phyloP scores from a whole-genome alignment of 2,113 vertebrate species.

The Rhea pennata region DNA sequence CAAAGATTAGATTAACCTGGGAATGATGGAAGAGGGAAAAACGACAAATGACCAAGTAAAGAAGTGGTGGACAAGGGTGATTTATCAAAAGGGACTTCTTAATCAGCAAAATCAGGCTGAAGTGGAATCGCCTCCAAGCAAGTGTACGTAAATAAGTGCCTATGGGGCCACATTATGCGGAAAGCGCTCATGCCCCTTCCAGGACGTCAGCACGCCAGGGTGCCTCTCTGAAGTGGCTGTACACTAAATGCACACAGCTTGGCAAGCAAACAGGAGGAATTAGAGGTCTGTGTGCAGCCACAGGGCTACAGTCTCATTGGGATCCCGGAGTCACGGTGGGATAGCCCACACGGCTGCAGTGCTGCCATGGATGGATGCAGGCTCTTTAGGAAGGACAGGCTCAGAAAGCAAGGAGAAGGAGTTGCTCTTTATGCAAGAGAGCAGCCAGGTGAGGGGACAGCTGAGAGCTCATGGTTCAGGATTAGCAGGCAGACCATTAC shows the following conservation, averaged over 20 bases:
- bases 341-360: background rate
- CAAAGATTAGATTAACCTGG: background rate
- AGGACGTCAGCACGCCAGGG: no score
- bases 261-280: background rate
- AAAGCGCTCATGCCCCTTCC: no score
- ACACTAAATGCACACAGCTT: background rate
- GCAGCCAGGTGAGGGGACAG: background rate
- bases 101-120: no score
- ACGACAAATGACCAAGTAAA: no score
- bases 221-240: background rate
- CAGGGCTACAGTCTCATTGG: background rate
- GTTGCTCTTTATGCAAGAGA: background rate
- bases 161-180: no score
- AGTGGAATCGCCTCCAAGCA: no score
- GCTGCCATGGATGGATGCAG: background rate
- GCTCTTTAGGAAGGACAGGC: background rate
- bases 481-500: background rate
- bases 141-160: no score
- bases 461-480: background rate
- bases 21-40: no score
- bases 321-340: no score
- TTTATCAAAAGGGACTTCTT: no score
- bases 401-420: background rate
- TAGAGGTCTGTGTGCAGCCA: background rate
- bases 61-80: no score